phyloP scores from a whole-genome alignment of 2,797 vertebrate species.

The Hapalemur alaotrensis region DNA sequence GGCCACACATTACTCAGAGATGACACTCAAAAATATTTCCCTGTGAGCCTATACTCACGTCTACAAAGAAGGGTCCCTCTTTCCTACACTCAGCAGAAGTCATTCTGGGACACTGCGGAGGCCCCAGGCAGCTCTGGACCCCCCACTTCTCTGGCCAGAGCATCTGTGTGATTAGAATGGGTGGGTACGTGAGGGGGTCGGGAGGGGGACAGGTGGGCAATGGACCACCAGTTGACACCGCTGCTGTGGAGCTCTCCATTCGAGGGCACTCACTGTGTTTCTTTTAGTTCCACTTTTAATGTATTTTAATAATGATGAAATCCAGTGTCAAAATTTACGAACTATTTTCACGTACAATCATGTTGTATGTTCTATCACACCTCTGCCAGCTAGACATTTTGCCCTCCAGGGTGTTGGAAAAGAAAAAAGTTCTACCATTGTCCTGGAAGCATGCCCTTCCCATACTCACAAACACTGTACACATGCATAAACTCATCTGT shows the following conservation, averaged over 20 bases:
- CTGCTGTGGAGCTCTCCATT: neutral
- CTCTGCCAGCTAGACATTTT: neutral
- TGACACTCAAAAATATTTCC: neutral
- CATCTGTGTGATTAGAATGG: neutral
- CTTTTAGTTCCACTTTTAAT: neutral
- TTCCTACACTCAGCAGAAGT: neutral
- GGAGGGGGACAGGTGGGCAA: neutral
- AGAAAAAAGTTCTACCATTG: neutral
- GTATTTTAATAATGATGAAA: neutral
- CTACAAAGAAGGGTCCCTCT: neutral
- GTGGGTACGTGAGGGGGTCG: accelerated
- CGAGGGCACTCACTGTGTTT: neutral
- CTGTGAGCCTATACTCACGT: neutral
- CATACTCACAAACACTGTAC: accelerated
- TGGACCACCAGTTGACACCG: accelerated
- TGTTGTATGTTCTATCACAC: neutral
- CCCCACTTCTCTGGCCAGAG: neutral
- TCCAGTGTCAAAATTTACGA: neutral
- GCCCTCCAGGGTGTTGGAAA: neutral
- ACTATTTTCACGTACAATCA: neutral
- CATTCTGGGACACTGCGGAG: neutral
- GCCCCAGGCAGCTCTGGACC: neutral
- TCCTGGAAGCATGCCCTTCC: neutral
- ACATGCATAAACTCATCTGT: neutral
- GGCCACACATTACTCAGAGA: neutral